Percentiles rank a stretch among this genome's conserved stretches.
These are phyloP conservation scores for Blastomussa wellsi DNA, from an alignment of 92 coral and sea anemone genomes.

Conservation along the genomic window DNA sequence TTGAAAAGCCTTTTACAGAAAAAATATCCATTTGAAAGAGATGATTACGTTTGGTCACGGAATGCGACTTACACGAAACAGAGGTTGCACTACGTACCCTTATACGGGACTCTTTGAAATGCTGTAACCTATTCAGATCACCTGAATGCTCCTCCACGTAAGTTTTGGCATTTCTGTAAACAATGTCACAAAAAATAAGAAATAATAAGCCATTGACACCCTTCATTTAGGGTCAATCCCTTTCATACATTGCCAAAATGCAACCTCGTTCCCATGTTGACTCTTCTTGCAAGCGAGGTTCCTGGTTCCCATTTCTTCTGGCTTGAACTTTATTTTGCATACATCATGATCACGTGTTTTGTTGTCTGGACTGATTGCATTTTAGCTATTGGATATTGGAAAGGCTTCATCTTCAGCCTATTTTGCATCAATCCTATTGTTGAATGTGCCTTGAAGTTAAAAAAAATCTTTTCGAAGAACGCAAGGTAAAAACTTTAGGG, in stretches of 20 bases:
- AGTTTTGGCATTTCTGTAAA: conserved; percentile 52
- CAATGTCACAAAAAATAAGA: neutral
- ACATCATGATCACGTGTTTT: too few relatives aligned
- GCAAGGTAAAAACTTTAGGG: neutral
- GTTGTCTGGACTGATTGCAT: too few relatives aligned
- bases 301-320: too few relatives aligned
- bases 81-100: conserved; percentile 44
- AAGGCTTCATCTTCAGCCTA: too few relatives aligned
- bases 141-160: conserved; percentile 67
- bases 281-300: too few relatives aligned
- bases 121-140: conserved; percentile 60
- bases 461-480: neutral
- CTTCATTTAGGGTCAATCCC: too few relatives aligned
- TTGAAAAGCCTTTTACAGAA: neutral
- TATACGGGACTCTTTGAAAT: conserved; percentile 65
- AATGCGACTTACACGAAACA: neutral
- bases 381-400: too few relatives aligned
- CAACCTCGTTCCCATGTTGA: too few relatives aligned
- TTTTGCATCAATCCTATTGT: too few relatives aligned
- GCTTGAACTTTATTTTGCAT: too few relatives aligned
- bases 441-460: neutral
- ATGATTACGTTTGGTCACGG: neutral
- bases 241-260: too few relatives aligned
- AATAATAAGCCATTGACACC: neutral
- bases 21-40: neutral